A percentile compares a stretch with the other conserved stretches of the same genome.
Evolutionary conservation across 2,113 vertebrate species (phyloP).

Genomic region (Laterallus jamaicensis): DNA sequence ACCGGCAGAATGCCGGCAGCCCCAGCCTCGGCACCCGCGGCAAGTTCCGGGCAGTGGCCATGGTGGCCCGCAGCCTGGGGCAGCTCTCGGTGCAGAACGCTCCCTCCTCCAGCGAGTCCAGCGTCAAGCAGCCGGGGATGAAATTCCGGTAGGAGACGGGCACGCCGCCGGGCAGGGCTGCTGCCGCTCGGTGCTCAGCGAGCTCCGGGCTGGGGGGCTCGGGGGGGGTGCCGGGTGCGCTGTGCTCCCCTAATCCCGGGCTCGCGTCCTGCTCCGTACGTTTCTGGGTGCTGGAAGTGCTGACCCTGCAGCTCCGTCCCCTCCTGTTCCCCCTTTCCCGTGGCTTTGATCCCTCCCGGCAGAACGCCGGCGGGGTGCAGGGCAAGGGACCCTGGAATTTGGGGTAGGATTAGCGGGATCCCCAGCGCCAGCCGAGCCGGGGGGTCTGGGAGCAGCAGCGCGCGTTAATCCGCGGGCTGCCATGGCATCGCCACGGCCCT

Average conservation of each 20-base stretch:
- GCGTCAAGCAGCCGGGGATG: conserved; percentile 88
- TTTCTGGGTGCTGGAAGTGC: not conserved
- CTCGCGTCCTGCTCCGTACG: not conserved
- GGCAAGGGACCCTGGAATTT: not conserved
- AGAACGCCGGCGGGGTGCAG: not conserved
- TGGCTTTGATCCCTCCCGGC: not conserved
- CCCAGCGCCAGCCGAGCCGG: not conserved
- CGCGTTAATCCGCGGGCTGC: not conserved
- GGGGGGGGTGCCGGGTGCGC: not conserved
- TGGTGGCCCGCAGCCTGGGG: conserved; percentile 94
- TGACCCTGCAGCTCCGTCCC: not conserved
- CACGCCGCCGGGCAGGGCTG: no score
- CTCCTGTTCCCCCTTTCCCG: not conserved
- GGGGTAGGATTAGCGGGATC: not conserved
- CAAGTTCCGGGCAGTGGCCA: conserved; percentile 92
- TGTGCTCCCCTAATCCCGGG: fast-evolving
- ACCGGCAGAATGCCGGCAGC: conserved; percentile 88
- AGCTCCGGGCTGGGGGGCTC: not conserved
- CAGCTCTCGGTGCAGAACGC: conserved; percentile 90
- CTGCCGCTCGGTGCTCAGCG: no score
- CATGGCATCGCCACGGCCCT: not conserved
- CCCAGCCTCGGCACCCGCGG: conserved; percentile 86
- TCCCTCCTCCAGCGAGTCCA: conserved; percentile 79
- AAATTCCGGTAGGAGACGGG: conserved; percentile 88
- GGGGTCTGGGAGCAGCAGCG: not conserved